Evolutionary conservation across 2,888 invertebrate species (phyloP).

Genomic region (Monoplex corrugatus): DNA sequence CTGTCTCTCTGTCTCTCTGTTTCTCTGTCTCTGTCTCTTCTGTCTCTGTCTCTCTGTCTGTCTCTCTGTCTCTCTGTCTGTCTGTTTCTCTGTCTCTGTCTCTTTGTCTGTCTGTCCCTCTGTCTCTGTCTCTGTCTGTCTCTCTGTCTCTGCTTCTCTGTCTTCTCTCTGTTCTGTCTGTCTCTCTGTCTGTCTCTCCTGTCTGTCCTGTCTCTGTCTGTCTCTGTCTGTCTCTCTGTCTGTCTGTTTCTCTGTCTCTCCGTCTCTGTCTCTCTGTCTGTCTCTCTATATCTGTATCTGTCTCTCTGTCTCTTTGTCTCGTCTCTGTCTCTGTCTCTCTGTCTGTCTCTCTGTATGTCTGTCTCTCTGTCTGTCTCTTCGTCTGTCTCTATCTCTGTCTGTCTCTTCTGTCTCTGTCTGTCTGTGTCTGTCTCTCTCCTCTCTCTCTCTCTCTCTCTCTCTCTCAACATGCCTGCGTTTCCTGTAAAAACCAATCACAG

Average conservation of each 20-base stretch:
- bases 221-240: not conserved
- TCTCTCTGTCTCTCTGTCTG: not conserved
- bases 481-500: too few species aligned
- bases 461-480: too few species aligned
- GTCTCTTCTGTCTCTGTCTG: not conserved
- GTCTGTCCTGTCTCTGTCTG: not conserved
- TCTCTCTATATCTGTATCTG: not conserved
- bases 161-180: too few species aligned
- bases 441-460: slow-evolving; percentile 42
- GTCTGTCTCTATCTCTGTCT: not conserved
- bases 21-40: too few species aligned
- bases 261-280: too few species aligned
- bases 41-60: too few species aligned
- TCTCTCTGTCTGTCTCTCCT: too few species aligned
- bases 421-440: not conserved
- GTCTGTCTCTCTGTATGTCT: slow-evolving; percentile 45
- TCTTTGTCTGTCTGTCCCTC: too few species aligned
- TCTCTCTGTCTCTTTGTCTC: not conserved
- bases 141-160: too few species aligned
- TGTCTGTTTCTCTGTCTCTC: too few species aligned
- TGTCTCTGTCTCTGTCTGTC: too few species aligned
- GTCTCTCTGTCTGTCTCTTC: not conserved
- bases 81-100: too few species aligned
- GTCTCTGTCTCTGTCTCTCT: slow-evolving; percentile 33
- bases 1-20: not conserved